A percentile compares a stretch with the other conserved stretches of the same genome.
These are phyloP conservation scores for Rhodophaea formosa DNA, from an alignment of 2,888 invertebrate genomes.

Conservation along the genomic window DNA sequence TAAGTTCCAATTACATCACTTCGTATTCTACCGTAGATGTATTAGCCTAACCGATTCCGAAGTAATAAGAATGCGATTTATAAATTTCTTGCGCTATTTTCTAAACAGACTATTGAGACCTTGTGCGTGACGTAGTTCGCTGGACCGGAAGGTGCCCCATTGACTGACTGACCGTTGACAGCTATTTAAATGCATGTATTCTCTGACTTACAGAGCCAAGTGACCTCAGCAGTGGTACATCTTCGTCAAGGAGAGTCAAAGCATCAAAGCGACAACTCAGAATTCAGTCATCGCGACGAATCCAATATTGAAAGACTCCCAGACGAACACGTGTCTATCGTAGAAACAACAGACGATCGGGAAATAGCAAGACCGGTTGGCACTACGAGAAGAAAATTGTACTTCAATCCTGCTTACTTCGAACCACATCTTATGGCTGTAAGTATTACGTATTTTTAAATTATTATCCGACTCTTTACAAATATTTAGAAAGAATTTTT, in stretches of 20 bases:
- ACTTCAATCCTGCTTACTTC: slow-evolving; percentile 95
- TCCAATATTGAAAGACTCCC: slow-evolving; percentile 87
- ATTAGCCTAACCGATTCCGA: no score
- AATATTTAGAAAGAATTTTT: no score
- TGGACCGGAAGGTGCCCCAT: no score
- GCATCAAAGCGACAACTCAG: slow-evolving; percentile 50
- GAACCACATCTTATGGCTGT: slow-evolving; percentile 92
- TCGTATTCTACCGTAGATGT: no score
- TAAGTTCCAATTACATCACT: slow-evolving; percentile 36
- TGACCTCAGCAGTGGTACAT: slow-evolving; percentile 88
- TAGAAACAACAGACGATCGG: slow-evolving; percentile 88
- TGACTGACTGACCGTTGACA: background rate
- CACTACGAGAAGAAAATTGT: slow-evolving; percentile 88
- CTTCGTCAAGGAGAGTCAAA: slow-evolving; percentile 72
- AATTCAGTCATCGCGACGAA: slow-evolving; percentile 74
- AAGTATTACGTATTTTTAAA: slow-evolving; percentile 48
- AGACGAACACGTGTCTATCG: slow-evolving; percentile 91
- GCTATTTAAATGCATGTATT: background rate
- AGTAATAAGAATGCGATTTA: no score
- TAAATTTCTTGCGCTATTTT: no score
- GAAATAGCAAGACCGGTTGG: slow-evolving; percentile 86
- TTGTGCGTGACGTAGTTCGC: no score
- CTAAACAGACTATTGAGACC: no score
- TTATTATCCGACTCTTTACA: background rate
- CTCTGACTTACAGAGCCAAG: slow-evolving; percentile 56